Evolutionary conservation across 2,797 vertebrate species (phyloP).

Genomic region (Astyanax mexicanus): DNA sequence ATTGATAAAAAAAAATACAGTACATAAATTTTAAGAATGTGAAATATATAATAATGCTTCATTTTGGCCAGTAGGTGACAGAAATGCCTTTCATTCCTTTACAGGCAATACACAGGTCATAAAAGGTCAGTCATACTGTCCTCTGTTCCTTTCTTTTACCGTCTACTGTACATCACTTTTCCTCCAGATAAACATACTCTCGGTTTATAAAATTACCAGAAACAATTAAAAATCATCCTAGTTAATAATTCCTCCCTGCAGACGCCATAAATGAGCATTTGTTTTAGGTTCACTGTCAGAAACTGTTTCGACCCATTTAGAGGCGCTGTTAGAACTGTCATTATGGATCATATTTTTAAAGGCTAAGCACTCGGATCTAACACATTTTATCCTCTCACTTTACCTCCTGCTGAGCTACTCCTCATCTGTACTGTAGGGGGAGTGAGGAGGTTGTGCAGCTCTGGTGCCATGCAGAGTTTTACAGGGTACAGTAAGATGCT

Average conservation of each 20-base stretch:
- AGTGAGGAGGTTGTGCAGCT: slow-evolving; percentile 39
- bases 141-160: not conserved
- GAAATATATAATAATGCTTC: not conserved
- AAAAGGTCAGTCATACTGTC: not conserved
- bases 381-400: slow-evolving; percentile 2
- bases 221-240: not conserved
- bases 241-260: not conserved
- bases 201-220: not conserved
- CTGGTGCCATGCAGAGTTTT: slow-evolving; percentile 11
- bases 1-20: no score
- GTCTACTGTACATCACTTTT: not conserved
- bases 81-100: not conserved
- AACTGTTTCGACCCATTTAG: not conserved
- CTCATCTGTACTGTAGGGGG: slow-evolving; percentile 45
- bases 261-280: not conserved
- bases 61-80: not conserved
- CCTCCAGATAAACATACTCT: not conserved
- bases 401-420: slow-evolving; percentile 23
- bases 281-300: not conserved
- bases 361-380: slow-evolving; percentile 8
- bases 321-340: not conserved
- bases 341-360: not conserved
- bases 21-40: no score
- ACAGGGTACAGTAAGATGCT: slow-evolving; percentile 11
- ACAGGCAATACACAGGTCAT: not conserved